These are phyloP conservation scores for Sesamia inferens DNA, from an alignment of 2,888 invertebrate species.

Conservation along the genomic window DNA sequence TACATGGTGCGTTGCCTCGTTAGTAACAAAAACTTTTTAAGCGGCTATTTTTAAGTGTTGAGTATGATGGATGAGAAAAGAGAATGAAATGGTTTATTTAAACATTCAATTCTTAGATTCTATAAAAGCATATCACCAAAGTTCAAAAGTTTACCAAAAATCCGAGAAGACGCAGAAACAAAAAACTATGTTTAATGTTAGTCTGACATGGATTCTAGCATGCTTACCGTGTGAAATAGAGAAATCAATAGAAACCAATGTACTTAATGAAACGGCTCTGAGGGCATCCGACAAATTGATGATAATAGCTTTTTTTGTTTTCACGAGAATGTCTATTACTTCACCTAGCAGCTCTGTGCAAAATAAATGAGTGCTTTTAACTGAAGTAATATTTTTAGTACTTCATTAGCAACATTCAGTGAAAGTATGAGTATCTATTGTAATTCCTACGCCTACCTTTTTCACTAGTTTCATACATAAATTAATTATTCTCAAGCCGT, in stretches of 20 bases:
- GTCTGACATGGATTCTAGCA: slow-evolving; percentile 26
- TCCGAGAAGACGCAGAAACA: not conserved
- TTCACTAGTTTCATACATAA: not conserved
- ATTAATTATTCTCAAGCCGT: slow-evolving; percentile 18
- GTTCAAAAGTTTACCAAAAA: slow-evolving; percentile 1
- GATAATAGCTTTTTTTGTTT: not conserved
- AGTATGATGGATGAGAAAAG: not conserved
- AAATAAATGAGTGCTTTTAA: slow-evolving; percentile 19
- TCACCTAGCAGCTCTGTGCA: slow-evolving; percentile 2
- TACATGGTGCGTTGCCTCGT: slow-evolving; percentile 40
- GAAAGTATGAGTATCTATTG: slow-evolving; percentile 8
- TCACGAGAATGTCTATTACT: not conserved
- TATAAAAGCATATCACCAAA: not conserved
- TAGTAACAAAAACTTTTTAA: slow-evolving; percentile 34
- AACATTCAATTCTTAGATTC: not conserved
- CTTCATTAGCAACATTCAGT: slow-evolving; percentile 20
- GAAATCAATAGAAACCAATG: slow-evolving; percentile 51
- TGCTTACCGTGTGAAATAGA: slow-evolving; percentile 41
- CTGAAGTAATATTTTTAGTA: slow-evolving; percentile 5
- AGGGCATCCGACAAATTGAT: slow-evolving; percentile 21
- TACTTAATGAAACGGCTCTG: slow-evolving; percentile 26
- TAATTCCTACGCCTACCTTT: not conserved
- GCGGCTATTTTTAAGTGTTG: slow-evolving; percentile 12
- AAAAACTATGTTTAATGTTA: slow-evolving; percentile 20
- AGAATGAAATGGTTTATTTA: not conserved